A percentile compares a stretch with the other conserved stretches of the same genome.
phyloP scores from a whole-genome alignment of 2,888 invertebrate genomes.

The Andrena marginata region DNA sequence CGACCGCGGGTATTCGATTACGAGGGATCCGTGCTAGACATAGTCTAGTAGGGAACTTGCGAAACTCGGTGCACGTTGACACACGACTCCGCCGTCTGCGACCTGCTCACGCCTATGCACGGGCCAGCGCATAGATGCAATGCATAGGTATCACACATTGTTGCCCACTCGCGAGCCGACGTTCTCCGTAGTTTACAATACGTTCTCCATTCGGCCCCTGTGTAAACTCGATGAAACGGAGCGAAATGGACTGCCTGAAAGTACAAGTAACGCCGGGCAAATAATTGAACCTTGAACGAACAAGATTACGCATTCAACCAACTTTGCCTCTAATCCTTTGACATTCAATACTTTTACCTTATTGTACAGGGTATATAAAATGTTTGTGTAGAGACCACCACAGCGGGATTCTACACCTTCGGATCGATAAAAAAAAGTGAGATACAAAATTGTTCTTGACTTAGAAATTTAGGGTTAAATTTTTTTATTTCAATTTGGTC shows the following conservation, averaged over 20 bases:
- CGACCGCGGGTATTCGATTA: conserved; percentile 59
- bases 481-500: too few relatives aligned
- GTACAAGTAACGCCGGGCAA: neutral
- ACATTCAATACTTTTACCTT: too few relatives aligned
- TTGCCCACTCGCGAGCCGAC: conserved; percentile 62
- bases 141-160: conserved; percentile 50
- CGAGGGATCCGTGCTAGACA: conserved; percentile 65
- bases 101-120: conserved; percentile 73
- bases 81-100: conserved; percentile 69
- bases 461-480: too few relatives aligned
- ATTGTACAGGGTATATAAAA: too few relatives aligned
- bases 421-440: too few relatives aligned
- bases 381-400: too few relatives aligned
- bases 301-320: too few relatives aligned
- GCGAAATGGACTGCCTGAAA: neutral
- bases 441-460: too few relatives aligned
- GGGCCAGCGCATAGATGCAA: conserved; percentile 55
- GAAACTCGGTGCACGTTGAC: conserved; percentile 72
- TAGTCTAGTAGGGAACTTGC: conserved; percentile 69
- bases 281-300: neutral
- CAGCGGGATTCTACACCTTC: too few relatives aligned
- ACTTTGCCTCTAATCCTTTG: too few relatives aligned
- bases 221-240: conserved; percentile 11
- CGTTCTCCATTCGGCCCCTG: conserved; percentile 19
- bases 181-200: conserved; percentile 32